phyloP scores from a whole-genome alignment of 2,888 invertebrate genomes.

The Beris morrisii region DNA sequence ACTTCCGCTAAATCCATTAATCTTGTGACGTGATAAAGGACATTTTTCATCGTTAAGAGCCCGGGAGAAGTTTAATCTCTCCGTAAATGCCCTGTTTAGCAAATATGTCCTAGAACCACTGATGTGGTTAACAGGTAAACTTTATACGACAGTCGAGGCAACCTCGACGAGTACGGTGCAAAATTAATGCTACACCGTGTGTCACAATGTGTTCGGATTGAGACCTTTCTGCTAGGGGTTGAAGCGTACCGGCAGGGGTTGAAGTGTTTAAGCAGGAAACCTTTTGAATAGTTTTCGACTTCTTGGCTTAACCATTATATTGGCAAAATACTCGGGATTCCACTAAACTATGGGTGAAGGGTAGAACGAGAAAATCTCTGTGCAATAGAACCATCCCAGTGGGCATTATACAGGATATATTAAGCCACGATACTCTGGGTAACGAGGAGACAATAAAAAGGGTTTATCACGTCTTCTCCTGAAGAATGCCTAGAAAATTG shows the following conservation, averaged over 20 bases:
- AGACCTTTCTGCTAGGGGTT: too few relatives aligned
- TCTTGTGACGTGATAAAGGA: conserved; percentile 19
- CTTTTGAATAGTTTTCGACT: conserved; percentile 19
- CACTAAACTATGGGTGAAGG: conserved; percentile 9
- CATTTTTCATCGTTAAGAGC: conserved; percentile 25
- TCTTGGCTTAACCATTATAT: conserved; percentile 12
- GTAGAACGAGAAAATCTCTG: conserved; percentile 7
- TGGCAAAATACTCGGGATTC: conserved; percentile 24
- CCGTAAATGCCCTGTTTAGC: not conserved
- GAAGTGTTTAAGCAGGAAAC: too few relatives aligned
- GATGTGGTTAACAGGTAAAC: conserved; percentile 25
- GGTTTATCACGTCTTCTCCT: conserved; percentile 25
- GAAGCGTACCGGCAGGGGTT: too few relatives aligned
- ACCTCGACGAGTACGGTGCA: too few relatives aligned
- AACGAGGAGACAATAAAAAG: conserved; percentile 28
- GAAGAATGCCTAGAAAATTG: not conserved
- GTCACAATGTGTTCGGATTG: too few relatives aligned
- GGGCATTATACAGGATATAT: conserved; percentile 8
- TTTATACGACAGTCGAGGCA: too few relatives aligned
- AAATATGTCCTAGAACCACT: not conserved
- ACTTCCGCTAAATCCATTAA: conserved; percentile 17
- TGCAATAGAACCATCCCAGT: not conserved
- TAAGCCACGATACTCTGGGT: conserved; percentile 15
- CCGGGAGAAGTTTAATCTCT: conserved; percentile 18
- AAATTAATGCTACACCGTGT: too few relatives aligned